phyloP scores from a whole-genome alignment of 2,113 vertebrate genomes.

The Zeus faber region DNA sequence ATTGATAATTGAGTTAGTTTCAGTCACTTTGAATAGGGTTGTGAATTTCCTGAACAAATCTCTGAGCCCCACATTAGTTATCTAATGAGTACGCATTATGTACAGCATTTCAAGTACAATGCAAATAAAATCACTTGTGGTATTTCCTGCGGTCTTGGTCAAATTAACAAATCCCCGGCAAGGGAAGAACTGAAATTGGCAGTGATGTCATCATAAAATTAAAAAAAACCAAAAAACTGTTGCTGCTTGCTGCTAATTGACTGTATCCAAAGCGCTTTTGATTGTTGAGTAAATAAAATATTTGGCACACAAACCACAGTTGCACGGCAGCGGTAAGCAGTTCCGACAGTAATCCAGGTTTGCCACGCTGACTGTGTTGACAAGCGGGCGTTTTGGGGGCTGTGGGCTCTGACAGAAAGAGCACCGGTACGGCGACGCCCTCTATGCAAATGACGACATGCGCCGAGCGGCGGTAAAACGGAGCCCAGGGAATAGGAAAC shows the following conservation, averaged over 20 bases:
- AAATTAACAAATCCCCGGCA: not conserved
- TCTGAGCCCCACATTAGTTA: conserved; percentile 25
- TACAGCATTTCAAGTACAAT: not conserved
- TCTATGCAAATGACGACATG: conserved; percentile 28
- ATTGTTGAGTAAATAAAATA: not conserved
- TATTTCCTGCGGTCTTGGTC: not conserved
- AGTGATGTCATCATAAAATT: no score
- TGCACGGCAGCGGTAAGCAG: conserved; percentile 23
- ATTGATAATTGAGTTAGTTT: conserved; percentile 68
- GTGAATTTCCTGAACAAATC: conserved; percentile 57
- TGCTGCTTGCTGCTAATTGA: not conserved
- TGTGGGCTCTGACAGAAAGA: conserved; percentile 36
- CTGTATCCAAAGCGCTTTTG: not conserved
- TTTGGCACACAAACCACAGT: not conserved
- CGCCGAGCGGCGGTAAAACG: conserved; percentile 19
- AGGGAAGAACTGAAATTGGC: conserved; percentile 3
- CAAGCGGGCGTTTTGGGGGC: conserved; percentile 10
- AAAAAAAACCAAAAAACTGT: no score
- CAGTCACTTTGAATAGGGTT: conserved; percentile 40
- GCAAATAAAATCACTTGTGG: conserved; percentile 7
- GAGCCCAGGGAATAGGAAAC: conserved; percentile 23
- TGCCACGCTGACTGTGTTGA: conserved; percentile 5
- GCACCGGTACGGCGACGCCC: conserved; percentile 23
- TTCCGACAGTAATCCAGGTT: conserved; percentile 20
- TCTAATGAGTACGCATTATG: conserved; percentile 3